These are phyloP conservation scores for Tinea trinotella DNA, from an alignment of 2,888 invertebrate genomes.

Conservation along the genomic window DNA sequence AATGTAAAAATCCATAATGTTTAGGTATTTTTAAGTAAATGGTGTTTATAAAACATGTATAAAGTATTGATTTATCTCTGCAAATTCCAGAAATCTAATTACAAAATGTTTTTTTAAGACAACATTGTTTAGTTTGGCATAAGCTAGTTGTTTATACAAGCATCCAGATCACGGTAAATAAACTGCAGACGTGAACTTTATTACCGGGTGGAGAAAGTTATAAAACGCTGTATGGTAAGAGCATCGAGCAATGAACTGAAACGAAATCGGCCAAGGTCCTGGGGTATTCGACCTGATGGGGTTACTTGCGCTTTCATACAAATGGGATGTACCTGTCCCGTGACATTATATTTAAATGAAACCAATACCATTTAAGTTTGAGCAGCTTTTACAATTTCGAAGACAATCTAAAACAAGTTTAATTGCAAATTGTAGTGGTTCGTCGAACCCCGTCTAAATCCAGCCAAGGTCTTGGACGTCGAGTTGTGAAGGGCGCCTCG, in stretches of 20 bases:
- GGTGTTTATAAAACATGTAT: not conserved
- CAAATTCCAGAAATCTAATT: conserved; percentile 2
- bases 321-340: conserved; percentile 5
- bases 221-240: conserved; percentile 48
- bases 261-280: conserved; percentile 68
- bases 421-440: conserved; percentile 30
- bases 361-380: not conserved
- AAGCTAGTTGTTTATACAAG: conserved; percentile 51
- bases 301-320: conserved; percentile 9
- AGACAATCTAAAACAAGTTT: conserved; percentile 5
- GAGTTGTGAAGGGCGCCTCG: conserved; percentile 56
- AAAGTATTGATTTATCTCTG: not conserved
- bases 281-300: conserved; percentile 46
- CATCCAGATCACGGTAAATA: conserved; percentile 48
- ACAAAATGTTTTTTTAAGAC: not conserved
- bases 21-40: too few relatives aligned
- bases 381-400: not conserved
- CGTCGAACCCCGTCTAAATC: conserved; percentile 66
- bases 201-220: conserved; percentile 54
- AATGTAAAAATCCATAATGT: too few relatives aligned
- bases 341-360: not conserved
- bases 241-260: conserved; percentile 53
- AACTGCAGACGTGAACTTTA: conserved; percentile 57
- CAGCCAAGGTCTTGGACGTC: conserved; percentile 62
- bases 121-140: conserved; percentile 16